Conservation (phyloP, 2,797 vertebrate genomes). For the Coendou prehensilis region DNA sequence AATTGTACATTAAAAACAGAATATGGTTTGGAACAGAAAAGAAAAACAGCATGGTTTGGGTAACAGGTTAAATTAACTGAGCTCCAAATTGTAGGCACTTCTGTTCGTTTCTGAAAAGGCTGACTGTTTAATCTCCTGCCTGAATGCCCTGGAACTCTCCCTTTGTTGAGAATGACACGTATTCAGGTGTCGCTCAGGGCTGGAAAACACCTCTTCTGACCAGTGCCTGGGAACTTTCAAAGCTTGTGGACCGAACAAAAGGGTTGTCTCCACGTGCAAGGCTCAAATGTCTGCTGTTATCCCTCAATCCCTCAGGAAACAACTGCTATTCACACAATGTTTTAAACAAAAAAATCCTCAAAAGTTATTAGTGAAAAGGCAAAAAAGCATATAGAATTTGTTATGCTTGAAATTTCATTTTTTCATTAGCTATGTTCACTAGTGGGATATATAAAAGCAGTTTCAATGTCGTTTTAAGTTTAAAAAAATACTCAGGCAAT, state of each 20-base stretch:
- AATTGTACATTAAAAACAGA: background rate
- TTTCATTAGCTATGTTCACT: slow-evolving; percentile 23
- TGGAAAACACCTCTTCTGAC: slow-evolving; percentile 54
- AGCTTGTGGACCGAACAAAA: slow-evolving; percentile 49
- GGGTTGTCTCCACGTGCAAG: slow-evolving; percentile 12
- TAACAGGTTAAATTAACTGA: background rate
- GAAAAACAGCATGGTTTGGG: background rate
- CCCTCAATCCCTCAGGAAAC: background rate
- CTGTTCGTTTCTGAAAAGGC: slow-evolving; percentile 68
- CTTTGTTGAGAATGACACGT: slow-evolving; percentile 65
- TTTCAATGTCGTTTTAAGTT: slow-evolving; percentile 32
- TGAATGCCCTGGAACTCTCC: slow-evolving; percentile 31
- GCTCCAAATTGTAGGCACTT: background rate
- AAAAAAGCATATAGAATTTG: background rate
- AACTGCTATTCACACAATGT: background rate
- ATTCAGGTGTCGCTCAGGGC: slow-evolving; percentile 67
- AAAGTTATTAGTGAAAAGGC: background rate
- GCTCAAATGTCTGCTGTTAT: slow-evolving; percentile 49
- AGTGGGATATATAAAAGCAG: background rate
- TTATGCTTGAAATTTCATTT: slow-evolving; percentile 34
- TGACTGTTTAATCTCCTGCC: slow-evolving; percentile 40
- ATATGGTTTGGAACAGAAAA: background rate
- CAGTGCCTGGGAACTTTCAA: slow-evolving; percentile 63
- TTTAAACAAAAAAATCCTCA: background rate
- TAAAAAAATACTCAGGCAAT: background rate